These are phyloP conservation scores for Ranitomeya variabilis DNA, from an alignment of 2,113 vertebrate genomes.

Conservation along the genomic window DNA sequence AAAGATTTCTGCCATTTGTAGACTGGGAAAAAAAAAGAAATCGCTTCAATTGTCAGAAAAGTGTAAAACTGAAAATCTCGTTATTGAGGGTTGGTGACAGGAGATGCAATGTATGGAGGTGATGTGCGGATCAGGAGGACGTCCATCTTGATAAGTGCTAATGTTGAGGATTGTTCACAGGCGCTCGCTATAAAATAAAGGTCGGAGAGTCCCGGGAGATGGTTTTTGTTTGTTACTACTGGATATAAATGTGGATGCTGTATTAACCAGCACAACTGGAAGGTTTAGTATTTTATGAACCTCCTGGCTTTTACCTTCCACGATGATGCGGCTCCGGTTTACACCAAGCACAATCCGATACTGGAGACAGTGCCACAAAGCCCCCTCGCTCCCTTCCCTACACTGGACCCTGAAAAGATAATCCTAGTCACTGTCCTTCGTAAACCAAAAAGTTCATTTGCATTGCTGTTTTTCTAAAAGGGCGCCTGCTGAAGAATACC, in stretches of 20 bases:
- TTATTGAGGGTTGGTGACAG: slow-evolving; percentile 24
- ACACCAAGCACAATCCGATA: no score
- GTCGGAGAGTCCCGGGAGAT: slow-evolving; percentile 29
- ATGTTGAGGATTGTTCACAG: slow-evolving; percentile 24
- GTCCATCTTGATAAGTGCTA: slow-evolving; percentile 40
- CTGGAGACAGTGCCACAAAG: no score
- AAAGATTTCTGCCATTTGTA: slow-evolving; percentile 9
- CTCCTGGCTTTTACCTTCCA: neutral
- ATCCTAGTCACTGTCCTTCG: no score
- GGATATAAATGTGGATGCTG: slow-evolving; percentile 7
- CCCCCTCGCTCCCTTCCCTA: no score
- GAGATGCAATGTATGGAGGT: slow-evolving; percentile 18
- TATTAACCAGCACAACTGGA: neutral
- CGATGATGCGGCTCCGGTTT: neutral
- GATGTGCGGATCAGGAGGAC: neutral
- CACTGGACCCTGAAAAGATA: no score
- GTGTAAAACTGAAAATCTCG: neutral
- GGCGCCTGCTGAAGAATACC: no score
- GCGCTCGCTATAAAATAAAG: slow-evolving; percentile 47
- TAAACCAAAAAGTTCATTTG: no score
- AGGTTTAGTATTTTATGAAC: neutral
- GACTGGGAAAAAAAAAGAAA: neutral
- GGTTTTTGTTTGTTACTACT: slow-evolving; percentile 16
- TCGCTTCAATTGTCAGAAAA: slow-evolving; percentile 2
- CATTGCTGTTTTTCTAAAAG: no score